These are phyloP conservation scores for Hyphantria cunea DNA, from an alignment of 1,140 invertebrate species.

Conservation along the genomic window DNA sequence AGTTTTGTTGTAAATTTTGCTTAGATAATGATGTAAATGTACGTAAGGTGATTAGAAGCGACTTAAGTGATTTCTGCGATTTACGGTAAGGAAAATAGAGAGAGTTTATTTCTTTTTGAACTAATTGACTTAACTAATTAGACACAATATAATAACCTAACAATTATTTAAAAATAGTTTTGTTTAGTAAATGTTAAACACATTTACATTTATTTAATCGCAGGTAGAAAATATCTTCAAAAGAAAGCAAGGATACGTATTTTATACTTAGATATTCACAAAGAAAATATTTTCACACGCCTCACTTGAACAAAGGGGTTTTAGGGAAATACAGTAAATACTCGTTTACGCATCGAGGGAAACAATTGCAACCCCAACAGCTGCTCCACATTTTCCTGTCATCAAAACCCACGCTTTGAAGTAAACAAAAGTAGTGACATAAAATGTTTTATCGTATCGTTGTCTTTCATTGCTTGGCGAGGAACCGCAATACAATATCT, in stretches of 20 bases:
- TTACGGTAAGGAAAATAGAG: no score
- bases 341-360: background rate
- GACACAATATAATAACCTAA: background rate
- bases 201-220: no score
- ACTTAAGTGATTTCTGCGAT: no score
- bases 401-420: constrained; percentile 54
- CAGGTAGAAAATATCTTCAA: no score
- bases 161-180: no score
- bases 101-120: no score
- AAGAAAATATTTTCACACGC: constrained; percentile 22
- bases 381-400: constrained; percentile 52
- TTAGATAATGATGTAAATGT: no score
- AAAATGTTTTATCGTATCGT: constrained; percentile 64
- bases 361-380: constrained; percentile 49
- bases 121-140: no score
- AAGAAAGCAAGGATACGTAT: background rate
- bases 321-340: constrained; percentile 17
- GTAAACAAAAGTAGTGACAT: constrained; percentile 68
- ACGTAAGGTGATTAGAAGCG: no score
- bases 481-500: constrained; percentile 34
- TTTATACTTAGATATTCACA: constrained; percentile 12
- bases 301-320: constrained; percentile 20
- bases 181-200: no score
- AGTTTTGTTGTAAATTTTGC: no score
- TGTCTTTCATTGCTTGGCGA: constrained; percentile 42